Evolutionary conservation across 1,140 invertebrate genomes (phyloP), one percentile per base, ranked within the genome.

Genomic region (Hyles euphorbiae): DNA sequence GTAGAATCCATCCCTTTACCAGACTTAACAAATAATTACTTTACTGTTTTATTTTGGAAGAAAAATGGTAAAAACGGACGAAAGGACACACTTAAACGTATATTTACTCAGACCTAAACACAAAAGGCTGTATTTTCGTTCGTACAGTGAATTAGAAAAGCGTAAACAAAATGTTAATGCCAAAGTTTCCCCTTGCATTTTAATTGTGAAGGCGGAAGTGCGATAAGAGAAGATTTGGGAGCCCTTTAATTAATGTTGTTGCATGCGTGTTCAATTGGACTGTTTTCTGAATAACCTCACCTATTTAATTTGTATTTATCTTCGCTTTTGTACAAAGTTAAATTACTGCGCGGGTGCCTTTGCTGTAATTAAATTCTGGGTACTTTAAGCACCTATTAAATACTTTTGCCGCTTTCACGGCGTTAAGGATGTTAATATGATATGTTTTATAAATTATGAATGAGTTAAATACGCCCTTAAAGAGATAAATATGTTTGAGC

Each of bases 211-310:
- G 60, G 67, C 73, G 81, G 81, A 81, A 83, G 81, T 76, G 78
- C 72, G 78, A 85, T 85, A 83, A 74, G 73, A 60, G 74, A 74
- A 74, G 77, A 81, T 87, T 84, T 83, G 72, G 77, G 74, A 79
- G 76, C 78, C 76, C 70, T 85, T 84, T 84, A 84, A 88, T 87
- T 83, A 85, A 83, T 81, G 75, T 81, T 82, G 80, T 75, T 81
- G 79, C 76, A 87, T 72, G 77, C 78, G 80, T 83, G 78, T 80
- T 78, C 67, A 62, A 60, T 74, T 75, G 50, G 64, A 78, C 66
- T 74, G 74, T 76, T 72, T 80, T 81, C 59, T 53, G 60, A 74
- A 70, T 74, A 65, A 79, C 60, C 69, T 72, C 68, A 61, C 58
- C 51, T 53, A 60, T 70, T 63, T 63, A 64, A 70, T 67, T 59